Evolutionary conservation across 2,888 invertebrate species (phyloP), one percentile per base, ranked within the genome.

Genomic region (Caenorhabditis drosophilae): DNA sequence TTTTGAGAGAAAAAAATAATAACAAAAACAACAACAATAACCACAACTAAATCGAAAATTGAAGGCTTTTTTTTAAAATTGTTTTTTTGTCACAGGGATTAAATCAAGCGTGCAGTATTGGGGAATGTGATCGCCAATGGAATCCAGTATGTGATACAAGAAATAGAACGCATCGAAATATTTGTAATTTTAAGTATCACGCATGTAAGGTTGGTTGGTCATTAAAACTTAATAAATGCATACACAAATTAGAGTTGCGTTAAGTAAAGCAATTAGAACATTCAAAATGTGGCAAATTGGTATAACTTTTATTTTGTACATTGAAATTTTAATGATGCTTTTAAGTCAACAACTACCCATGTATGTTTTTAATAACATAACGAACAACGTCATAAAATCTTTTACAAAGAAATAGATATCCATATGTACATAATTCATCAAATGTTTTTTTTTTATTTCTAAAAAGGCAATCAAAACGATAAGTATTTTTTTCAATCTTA

Each of bases 61-160:
- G 31, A 31, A 31, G 31, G 31, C 12, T 9, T 31, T 31, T 31
- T 31, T 31, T 31, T 31, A 6, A 31, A 31, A 31, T 9, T 9
- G 31, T 31, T 9, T 16, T 35, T 22, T 35, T 35, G 34, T 58
- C 58, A 38, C 50, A 64, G 64, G 41, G 54, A 9, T 47, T 64
- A 7, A 55, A 54, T 47, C 58, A 54, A 23, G 54, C 45, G 22
- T 64, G 64, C 45, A 58, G 55, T 26, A 45, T 58, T n/a, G 48
- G 27, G 9, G 64, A 64, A 27, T 79, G 79, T 56, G 67, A 78
- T 50, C 73, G 76, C 50, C 41, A 62, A 40, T 73, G 68, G 73
- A 67, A 69, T 40, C 79, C 79, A 18, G 70, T 79, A 16, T 79
- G 79, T 61, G 79, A 80, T 55, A 69, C 59, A 2, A 25, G 53